Conservation (phyloP, 92 coral and sea anemone species). For the Desmophyllum pertusum region DNA sequence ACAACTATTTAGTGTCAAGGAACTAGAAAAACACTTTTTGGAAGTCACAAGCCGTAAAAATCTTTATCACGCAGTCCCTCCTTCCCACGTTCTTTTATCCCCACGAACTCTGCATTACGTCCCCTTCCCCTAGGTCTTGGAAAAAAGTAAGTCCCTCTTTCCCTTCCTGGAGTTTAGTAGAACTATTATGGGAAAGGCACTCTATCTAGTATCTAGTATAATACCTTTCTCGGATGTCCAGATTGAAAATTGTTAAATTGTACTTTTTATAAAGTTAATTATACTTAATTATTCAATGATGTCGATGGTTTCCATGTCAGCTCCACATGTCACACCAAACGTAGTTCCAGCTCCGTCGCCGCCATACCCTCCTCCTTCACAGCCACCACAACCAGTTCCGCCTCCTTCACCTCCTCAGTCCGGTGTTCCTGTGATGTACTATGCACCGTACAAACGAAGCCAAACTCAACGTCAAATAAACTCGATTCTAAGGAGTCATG, state of each 20-base stretch:
- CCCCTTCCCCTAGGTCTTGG: background rate
- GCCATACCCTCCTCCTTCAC: slow-evolving; percentile 38
- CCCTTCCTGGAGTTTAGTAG: too few species aligned
- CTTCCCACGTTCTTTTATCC: too few species aligned
- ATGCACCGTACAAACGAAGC: slow-evolving; percentile 57
- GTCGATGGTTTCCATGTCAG: background rate
- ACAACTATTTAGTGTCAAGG: too few species aligned
- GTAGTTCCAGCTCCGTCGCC: slow-evolving; percentile 17
- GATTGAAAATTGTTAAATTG: too few species aligned
- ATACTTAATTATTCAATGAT: too few species aligned
- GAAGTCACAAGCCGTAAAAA: too few species aligned
- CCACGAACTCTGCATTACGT: background rate
- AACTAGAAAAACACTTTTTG: too few species aligned
- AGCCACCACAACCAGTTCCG: slow-evolving; percentile 18
- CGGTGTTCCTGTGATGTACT: slow-evolving; percentile 28
- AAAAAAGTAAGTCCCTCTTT: background rate
- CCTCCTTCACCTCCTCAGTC: slow-evolving; percentile 28
- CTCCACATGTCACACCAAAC: slow-evolving; percentile 6
- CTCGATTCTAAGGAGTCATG: background rate
- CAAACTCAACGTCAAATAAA: slow-evolving; percentile 14
- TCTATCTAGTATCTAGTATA: too few species aligned
- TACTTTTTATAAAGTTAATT: too few species aligned
- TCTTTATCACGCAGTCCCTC: too few species aligned
- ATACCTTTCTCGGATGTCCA: too few species aligned
- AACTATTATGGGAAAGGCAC: too few species aligned